Evolutionary conservation across 2,888 invertebrate species (phyloP).

Genomic region (Ichneumoninae sp.): DNA sequence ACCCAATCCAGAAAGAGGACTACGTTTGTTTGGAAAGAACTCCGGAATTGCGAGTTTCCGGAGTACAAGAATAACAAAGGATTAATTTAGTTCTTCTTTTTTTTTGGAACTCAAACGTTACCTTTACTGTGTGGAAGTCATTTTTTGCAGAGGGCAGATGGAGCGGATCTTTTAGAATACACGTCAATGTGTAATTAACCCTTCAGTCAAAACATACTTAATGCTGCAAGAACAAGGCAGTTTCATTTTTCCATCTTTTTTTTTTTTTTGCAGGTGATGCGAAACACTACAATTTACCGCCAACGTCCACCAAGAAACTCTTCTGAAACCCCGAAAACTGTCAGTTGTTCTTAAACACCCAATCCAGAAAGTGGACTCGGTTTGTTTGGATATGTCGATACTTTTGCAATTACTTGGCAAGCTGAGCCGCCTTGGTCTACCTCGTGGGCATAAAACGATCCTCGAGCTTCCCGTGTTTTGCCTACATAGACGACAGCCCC

Average conservation of each 20-base stretch:
- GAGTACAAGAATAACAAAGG: slow-evolving; percentile 22
- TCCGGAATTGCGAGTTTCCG: neutral
- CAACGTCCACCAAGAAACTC: neutral
- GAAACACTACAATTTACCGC: neutral
- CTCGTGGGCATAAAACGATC: neutral
- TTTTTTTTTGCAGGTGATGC: neutral
- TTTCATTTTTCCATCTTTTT: neutral
- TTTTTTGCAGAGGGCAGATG: neutral
- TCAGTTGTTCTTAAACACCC: neutral
- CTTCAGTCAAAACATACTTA: neutral
- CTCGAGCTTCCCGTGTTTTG: neutral
- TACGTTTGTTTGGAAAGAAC: neutral
- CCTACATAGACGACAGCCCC: slow-evolving; percentile 10
- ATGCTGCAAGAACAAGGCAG: neutral
- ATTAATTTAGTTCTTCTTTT: neutral
- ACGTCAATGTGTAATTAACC: neutral
- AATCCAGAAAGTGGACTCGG: neutral
- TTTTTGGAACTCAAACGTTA: neutral
- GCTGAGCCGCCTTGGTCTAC: neutral
- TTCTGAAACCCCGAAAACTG: neutral
- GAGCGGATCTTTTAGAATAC: neutral
- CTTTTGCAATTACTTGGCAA: neutral
- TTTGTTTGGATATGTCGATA: neutral
- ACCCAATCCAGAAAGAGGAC: too few relatives aligned
- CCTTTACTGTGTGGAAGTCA: neutral